These are phyloP conservation scores for Allochrocebus solatus DNA, from an alignment of 2,797 vertebrate genomes.

Conservation along the genomic window DNA sequence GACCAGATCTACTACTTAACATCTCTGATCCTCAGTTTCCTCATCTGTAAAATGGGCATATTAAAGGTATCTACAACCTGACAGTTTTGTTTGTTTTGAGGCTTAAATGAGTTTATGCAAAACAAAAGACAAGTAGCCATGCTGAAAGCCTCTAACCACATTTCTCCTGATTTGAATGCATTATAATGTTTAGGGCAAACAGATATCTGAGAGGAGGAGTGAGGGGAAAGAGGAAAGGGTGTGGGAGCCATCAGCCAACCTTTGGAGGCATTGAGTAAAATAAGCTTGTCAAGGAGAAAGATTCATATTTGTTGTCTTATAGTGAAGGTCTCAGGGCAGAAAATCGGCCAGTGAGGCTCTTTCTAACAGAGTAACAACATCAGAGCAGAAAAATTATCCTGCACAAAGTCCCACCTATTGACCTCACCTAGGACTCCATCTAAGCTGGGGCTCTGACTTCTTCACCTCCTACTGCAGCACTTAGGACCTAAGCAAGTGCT, in stretches of 20 bases:
- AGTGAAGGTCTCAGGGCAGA: background rate
- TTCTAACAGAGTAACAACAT: background rate
- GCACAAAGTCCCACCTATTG: background rate
- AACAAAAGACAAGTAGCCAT: background rate
- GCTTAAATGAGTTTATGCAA: background rate
- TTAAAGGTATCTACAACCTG: background rate
- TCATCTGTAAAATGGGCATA: background rate
- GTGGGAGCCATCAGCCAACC: background rate
- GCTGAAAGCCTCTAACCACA: background rate
- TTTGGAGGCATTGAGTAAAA: background rate
- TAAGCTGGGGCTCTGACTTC: background rate
- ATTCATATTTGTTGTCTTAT: background rate
- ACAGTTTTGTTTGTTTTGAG: background rate
- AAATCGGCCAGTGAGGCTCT: background rate
- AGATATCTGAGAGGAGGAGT: background rate
- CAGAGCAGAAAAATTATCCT: background rate
- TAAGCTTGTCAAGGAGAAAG: background rate
- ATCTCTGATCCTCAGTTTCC: background rate
- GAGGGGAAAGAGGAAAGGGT: background rate
- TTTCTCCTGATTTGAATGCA: background rate
- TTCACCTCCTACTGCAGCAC: background rate
- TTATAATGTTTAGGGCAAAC: background rate
- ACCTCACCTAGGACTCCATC: background rate
- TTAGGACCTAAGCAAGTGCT: background rate
- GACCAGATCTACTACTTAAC: background rate